A percentile compares a stretch with the other conserved stretches of the same genome.
Evolutionary conservation across 2,888 invertebrate species (phyloP).

Genomic region (Dryocosmus kuriphilus): DNA sequence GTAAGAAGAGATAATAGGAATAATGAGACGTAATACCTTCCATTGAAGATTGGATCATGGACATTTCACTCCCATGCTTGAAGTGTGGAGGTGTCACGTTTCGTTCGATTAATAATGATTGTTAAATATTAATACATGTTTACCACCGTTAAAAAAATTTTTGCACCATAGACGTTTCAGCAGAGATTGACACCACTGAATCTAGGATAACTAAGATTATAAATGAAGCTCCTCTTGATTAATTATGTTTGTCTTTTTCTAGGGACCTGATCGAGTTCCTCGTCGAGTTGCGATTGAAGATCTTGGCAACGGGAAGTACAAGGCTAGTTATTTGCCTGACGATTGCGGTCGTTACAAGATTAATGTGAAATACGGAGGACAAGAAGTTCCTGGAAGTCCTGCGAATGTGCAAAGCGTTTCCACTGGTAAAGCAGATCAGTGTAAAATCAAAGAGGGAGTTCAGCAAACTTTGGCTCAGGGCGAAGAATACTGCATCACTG

Average conservation of each 20-base stretch:
- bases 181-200: no score
- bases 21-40: no score
- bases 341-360: slow-evolving; percentile 89
- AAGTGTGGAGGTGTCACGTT: background rate
- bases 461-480: slow-evolving; percentile 87
- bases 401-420: slow-evolving; percentile 88
- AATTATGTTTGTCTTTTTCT: slow-evolving; percentile 49
- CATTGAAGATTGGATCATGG: no score
- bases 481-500: slow-evolving; percentile 89
- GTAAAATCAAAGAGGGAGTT: slow-evolving; percentile 86
- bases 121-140: no score
- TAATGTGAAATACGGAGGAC: slow-evolving; percentile 88
- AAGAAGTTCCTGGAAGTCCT: slow-evolving; percentile 87
- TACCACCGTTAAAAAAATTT: no score
- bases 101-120: background rate
- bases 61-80: no score
- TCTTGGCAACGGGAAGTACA: slow-evolving; percentile 86
- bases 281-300: slow-evolving; percentile 85
- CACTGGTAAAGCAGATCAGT: slow-evolving; percentile 87
- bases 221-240: background rate
- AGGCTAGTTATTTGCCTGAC: slow-evolving; percentile 87
- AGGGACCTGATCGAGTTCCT: slow-evolving; percentile 88
- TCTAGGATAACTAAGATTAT: background rate
- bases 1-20: no score
- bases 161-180: no score